Percentiles rank a stretch among this genome's conserved stretches.
Conservation (phyloP, 2,113 vertebrate species). For the Gymnogyps californianus region DNA sequence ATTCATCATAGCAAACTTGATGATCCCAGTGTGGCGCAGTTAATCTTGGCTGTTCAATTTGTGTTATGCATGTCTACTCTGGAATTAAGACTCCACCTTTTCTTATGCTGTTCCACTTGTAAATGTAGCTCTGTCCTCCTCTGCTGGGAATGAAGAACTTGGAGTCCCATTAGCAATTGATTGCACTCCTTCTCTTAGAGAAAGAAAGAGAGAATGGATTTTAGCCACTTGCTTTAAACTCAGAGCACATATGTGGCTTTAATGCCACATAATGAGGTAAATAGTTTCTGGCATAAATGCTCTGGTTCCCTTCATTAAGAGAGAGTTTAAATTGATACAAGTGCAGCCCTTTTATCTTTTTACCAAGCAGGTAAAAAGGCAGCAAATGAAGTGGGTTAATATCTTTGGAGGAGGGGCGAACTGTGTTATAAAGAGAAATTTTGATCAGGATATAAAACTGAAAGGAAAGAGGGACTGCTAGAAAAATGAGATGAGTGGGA, state of each 20-base stretch:
- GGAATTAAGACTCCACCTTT: neutral
- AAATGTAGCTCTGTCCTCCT: neutral
- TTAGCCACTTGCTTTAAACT: neutral
- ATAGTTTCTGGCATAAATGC: neutral
- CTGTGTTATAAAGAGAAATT: neutral
- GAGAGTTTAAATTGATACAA: neutral
- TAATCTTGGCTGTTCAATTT: neutral
- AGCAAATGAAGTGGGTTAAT: neutral
- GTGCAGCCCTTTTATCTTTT: neutral
- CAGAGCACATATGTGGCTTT: neutral
- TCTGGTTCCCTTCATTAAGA: neutral
- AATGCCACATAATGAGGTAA: neutral
- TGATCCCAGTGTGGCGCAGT: fast-evolving
- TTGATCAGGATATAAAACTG: neutral
- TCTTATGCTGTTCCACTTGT: neutral
- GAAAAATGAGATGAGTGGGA: neutral
- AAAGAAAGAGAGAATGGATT: neutral
- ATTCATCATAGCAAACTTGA: neutral
- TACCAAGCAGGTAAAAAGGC: neutral
- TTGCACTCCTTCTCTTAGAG: neutral
- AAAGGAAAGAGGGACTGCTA: neutral
- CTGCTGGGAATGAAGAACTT: neutral
- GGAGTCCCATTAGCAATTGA: neutral
- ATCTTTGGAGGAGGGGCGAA: neutral
- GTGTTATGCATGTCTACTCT: neutral